Base-by-base conservation (phyloP, 2,113 vertebrate species). In the Oxyura jamaicensis region DNA sequence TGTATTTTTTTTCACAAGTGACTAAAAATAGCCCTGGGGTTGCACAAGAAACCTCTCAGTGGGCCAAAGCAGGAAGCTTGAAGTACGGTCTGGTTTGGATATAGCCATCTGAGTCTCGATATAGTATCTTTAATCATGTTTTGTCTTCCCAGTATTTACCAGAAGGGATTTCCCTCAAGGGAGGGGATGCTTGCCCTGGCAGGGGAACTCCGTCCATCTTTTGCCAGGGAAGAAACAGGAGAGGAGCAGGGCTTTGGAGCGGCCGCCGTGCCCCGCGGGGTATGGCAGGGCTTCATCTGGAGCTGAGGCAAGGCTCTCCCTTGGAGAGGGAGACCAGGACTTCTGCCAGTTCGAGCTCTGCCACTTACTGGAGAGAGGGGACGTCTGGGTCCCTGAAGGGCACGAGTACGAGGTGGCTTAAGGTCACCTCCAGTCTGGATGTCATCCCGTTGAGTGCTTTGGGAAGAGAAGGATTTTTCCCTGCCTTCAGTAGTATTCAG, bases 111-210 rank as follows among this genome's bases (percentile, higher is more conserved):
- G 86, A 90, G 65, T 86, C 79, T 90, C 36, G 18, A 29, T 75
- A 35, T 63, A 84, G 83, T 73, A 87, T 93, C 84, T 90, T 95
- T 72, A 63, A 79, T 95, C 74, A 85, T 94, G 75, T 59, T 93
- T 77, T 71, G 50, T 86, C 79, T 90, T 90, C 68, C 68, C 93
- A 96, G 83, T 56, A 44, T 88, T 95, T 93, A 90, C 82, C 86
- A 94, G 83, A 95, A 93, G 31, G 36, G 60, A 39, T 81, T 90
- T 94, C 60, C 60, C 72, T 93, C 60, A 86, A 91, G 76, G 59
- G 81, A 89, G 53, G 62, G 69, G 62, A 66, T 2, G 2, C 80
- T 85, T 94, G 20, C 65, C 73, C 56, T 65, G n/a, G 35, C 84
- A 89, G 75, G 62, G 77, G 89, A 87, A 79, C 26, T 67, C 55